Base-by-base conservation (phyloP, 2,888 invertebrate genomes). In the Synanthedon formicaeformis region DNA sequence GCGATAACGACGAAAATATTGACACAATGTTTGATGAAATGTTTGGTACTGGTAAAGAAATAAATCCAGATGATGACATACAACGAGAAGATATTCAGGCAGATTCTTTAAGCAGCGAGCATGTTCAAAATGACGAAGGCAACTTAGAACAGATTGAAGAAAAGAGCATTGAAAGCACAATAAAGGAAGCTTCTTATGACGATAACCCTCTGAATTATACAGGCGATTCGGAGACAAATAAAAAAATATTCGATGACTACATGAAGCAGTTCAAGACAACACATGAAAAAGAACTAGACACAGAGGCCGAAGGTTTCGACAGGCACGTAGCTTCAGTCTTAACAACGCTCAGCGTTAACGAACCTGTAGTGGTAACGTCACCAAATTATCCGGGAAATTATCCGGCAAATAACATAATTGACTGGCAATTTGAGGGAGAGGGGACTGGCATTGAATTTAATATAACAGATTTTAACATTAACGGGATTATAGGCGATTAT, bases 401-500 rank as follows among this genome's bases (percentile, higher is more conserved):
- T 52, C 78, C 81, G 0, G 68, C 72, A 0, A 71, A 75, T 50
- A 72, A 69, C 11, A 63, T 71, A 1, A 58, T 75, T 0, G 86
- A 87, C 53, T 86, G 82, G 81, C 61, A 81, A 8, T 61, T 86
- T 4, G 69, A 75, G 23, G 85, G 83, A 0, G 70, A 77, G 2
- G 87, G 86, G 1, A 59, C 60, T 12, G 88, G 88, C 1, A 79
- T 88, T 4, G 88, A 88, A 57, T 55, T 88, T 40, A 87, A 84
- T 51, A 62, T 88, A 1, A 83, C 82, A 0, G 72, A 78, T 40
- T 75, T 87, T 11, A 62, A 63, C 11, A 61, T 88, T 2, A 82
- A 80, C 49, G 80, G 85, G 1, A 67, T 63, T 11, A 10, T 69
- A 0, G 78, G 77, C 2, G 81, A 88, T 56, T 88, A 81, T 54